Evolutionary conservation across 2,888 invertebrate species (phyloP).

Genomic region (Mythimna vitellina): DNA sequence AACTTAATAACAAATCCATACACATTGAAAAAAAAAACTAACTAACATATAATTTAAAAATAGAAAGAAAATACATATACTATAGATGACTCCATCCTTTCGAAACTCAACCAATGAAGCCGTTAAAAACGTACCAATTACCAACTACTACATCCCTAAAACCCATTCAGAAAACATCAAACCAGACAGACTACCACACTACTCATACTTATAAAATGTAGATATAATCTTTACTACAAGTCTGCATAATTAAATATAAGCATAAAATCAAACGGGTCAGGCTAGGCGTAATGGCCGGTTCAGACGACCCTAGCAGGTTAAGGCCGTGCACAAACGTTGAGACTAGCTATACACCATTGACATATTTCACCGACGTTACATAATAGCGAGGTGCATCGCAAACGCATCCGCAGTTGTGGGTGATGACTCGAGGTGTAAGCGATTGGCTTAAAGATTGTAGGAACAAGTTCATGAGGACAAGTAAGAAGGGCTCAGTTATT

Average conservation of each 20-base stretch:
- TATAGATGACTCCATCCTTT: neutral
- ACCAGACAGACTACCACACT: neutral
- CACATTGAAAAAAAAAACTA: no score
- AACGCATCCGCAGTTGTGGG: constrained; percentile 56
- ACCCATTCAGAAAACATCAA: constrained; percentile 4
- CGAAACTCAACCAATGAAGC: neutral
- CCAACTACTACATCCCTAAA: neutral
- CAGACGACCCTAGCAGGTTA: constrained; percentile 69
- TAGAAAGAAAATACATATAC: no score
- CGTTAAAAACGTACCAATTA: constrained; percentile 10
- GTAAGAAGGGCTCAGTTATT: no score
- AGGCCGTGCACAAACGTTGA: constrained; percentile 69
- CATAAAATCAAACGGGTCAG: constrained; percentile 53
- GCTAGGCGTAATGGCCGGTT: constrained; percentile 40
- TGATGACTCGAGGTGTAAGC: constrained; percentile 32
- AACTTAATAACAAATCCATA: no score
- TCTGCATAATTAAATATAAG: constrained; percentile 26
- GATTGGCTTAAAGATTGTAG: constrained; percentile 4
- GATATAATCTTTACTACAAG: constrained; percentile 21
- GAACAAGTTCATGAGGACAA: neutral
- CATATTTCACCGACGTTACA: constrained; percentile 77
- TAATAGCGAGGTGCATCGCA: constrained; percentile 68
- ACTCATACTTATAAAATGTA: neutral
- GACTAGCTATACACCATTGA: constrained; percentile 73
- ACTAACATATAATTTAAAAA: no score